A percentile compares a stretch with the other conserved stretches of the same genome.
Conservation (phyloP, 2,113 vertebrate genomes). For the Notarius lentiginosus region DNA sequence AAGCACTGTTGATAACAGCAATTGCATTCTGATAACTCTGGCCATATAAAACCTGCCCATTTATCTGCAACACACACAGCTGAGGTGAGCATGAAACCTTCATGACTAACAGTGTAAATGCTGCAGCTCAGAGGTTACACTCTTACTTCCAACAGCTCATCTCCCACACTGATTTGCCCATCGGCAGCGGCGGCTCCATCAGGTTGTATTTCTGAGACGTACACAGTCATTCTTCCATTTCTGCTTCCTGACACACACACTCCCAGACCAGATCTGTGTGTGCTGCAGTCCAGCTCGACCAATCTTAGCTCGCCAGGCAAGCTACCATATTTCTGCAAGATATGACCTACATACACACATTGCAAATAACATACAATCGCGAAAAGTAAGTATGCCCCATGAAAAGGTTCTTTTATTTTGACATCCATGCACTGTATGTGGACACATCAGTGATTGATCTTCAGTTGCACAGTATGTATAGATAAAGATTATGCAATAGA, state of each 20-base stretch:
- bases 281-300: conserved; percentile 81
- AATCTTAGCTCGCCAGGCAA: conserved; percentile 84
- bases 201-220: conserved; percentile 85
- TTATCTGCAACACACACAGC: conserved; percentile 78
- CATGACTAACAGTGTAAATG: neutral
- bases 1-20: conserved; percentile 85
- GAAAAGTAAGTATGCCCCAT: neutral
- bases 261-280: conserved; percentile 76
- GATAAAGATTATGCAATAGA: neutral
- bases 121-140: neutral
- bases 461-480: neutral
- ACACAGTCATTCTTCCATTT: conserved; percentile 88
- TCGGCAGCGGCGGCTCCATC: conserved; percentile 87
- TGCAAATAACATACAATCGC: neutral
- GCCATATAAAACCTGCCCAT: conserved; percentile 92
- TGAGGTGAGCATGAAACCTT: neutral
- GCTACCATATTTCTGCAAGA: conserved; percentile 84
- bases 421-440: too few relatives aligned
- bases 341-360: conserved; percentile 72
- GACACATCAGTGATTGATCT: neutral
- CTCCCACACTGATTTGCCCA: conserved; percentile 84
- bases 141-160: conserved; percentile 94
- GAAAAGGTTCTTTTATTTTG: neutral
- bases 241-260: conserved; percentile 86
- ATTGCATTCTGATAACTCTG: conserved; percentile 90